Base-by-base conservation (phyloP, 2,888 invertebrate genomes). In the Caenorhabditis sp. region DNA sequence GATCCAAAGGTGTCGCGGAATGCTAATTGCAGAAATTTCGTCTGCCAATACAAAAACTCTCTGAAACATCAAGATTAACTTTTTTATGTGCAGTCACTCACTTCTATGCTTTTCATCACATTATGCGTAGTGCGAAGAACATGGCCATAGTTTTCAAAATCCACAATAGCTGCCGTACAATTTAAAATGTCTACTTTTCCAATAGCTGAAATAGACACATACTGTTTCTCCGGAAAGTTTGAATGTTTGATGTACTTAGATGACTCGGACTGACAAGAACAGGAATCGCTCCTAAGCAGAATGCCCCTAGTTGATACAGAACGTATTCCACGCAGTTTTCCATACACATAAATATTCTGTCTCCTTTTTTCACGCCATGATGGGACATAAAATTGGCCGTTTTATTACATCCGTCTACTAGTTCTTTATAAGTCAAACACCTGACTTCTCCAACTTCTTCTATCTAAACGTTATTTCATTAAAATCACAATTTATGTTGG, bases 281-380 rank as follows among this genome's bases (percentile, higher is more conserved):
- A 13, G 81, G 81, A 26, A 75, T 41, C 1, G 79, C 81, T 2
- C 78, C 75, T 3, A 81, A 17, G n/a, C 72, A 43, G 43, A 68
- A 72, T 6, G 45, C 48, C 6, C 71, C 81, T 3, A 79, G 37
- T 15, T 72, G 68, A 46, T 79, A 81, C 17, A 78, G 61, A 11
- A 81, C 55, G 35, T 74, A 79, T 37, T 81, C 81, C 13, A 79
- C 70, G 17, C 71, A 61, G 41, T 78, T 81, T 20, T 81, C 79
- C 79, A 81, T 75, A 39, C 81, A 79, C 43, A 81, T 58, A 5
- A 73, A 35, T 8, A 81, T 39, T 26, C 52, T 32, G 48, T 74
- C 78, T 5, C 74, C 77, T 26, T 46, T 50, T 27, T 58, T 62
- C 4, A 79, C 53, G 13, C 75, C 75, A 24, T 81, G 81, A 65